phyloP scores from a whole-genome alignment of 1,140 invertebrate genomes.

The Nasonia longicornis region DNA sequence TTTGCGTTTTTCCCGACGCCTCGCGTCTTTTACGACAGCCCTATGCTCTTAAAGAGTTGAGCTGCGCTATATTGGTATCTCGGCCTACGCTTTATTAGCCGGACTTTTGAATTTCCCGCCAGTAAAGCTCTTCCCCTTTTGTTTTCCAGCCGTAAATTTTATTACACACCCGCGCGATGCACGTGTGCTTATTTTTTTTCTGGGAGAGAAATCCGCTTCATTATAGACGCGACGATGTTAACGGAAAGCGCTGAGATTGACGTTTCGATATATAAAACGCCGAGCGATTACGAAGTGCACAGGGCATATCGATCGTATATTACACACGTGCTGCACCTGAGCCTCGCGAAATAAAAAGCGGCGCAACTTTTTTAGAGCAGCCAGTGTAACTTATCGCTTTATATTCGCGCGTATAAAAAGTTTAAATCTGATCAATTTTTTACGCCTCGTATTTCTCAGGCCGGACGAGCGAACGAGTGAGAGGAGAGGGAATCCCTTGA shows the following conservation, averaged over 20 bases:
- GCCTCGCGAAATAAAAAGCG: not conserved
- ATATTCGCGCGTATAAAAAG: slow-evolving; percentile 12
- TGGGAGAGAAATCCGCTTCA: not conserved
- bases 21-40: not conserved
- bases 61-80: too few relatives aligned
- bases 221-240: not conserved
- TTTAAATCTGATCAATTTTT: slow-evolving; percentile 27
- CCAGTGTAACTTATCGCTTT: slow-evolving; percentile 12
- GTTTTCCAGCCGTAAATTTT: not conserved
- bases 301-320: not conserved
- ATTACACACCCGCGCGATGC: not conserved
- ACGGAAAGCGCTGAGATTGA: not conserved
- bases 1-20: not conserved
- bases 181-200: not conserved
- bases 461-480: not conserved
- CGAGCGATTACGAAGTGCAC: too few relatives aligned
- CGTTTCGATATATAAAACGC: not conserved
- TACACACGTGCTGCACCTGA: not conserved
- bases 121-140: not conserved
- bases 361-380: slow-evolving; percentile 15
- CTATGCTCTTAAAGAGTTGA: not conserved
- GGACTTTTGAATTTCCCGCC: not conserved
- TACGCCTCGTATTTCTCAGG: not conserved
- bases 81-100: not conserved
- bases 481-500: not conserved